phyloP scores from a whole-genome alignment of 2,888 invertebrate species.

The Conomelus anceps region DNA sequence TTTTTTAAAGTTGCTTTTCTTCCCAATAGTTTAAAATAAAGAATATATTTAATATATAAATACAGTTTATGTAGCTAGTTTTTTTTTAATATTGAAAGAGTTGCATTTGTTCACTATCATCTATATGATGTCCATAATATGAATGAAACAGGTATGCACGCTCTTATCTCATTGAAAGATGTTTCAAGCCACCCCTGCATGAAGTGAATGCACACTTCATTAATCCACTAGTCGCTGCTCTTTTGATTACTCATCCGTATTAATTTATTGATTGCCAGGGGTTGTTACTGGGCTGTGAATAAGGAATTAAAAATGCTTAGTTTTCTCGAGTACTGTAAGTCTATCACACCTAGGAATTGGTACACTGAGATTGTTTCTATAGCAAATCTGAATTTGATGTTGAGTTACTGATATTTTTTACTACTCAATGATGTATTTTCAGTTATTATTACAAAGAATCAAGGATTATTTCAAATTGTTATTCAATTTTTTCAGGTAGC shows the following conservation, averaged over 20 bases:
- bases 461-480: too few species aligned
- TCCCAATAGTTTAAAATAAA: too few species aligned
- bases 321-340: too few species aligned
- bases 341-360: too few species aligned
- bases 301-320: background rate
- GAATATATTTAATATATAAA: too few species aligned
- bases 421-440: too few species aligned
- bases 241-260: background rate
- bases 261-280: background rate
- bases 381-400: too few species aligned
- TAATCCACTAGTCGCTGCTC: background rate
- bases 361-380: too few species aligned
- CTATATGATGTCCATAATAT: background rate
- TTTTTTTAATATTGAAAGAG: background rate
- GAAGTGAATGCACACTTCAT: background rate
- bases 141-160: background rate
- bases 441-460: too few species aligned
- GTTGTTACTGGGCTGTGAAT: background rate
- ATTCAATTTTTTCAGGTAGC: constrained; percentile 38
- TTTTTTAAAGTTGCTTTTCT: too few species aligned
- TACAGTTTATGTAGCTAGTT: too few species aligned
- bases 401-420: too few species aligned
- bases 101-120: background rate
- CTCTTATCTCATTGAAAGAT: background rate
- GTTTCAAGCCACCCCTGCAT: background rate